These are phyloP conservation scores for Dendroctonus valens DNA, from an alignment of 1,140 invertebrate species.

Conservation along the genomic window DNA sequence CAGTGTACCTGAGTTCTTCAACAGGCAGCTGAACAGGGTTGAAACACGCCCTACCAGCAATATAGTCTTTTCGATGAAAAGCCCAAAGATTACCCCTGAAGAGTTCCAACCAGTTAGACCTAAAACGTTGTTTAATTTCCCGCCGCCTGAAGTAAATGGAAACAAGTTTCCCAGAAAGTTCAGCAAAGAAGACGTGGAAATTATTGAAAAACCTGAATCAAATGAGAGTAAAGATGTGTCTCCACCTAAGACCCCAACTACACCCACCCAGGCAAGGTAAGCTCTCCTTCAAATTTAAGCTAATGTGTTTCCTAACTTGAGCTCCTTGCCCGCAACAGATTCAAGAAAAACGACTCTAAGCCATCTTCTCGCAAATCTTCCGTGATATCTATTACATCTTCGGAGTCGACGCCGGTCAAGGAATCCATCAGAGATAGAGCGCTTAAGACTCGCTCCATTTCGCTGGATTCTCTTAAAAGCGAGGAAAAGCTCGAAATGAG, in stretches of 20 bases:
- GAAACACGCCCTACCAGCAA: slow-evolving; percentile 59
- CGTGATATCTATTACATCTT: slow-evolving; percentile 30
- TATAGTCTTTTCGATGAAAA: slow-evolving; percentile 59
- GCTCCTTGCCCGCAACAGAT: neutral
- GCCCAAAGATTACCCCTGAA: slow-evolving; percentile 35
- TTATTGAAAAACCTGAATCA: slow-evolving; percentile 51
- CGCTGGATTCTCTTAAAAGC: slow-evolving; percentile 45
- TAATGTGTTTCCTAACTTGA: neutral
- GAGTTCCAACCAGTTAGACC: slow-evolving; percentile 17
- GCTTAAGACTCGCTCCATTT: slow-evolving; percentile 43
- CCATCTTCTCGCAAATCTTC: slow-evolving; percentile 33
- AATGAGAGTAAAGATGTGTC: slow-evolving; percentile 37
- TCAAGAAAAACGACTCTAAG: slow-evolving; percentile 31
- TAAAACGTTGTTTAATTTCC: slow-evolving; percentile 36
- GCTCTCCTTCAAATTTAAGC: neutral
- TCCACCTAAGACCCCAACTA: slow-evolving; percentile 38
- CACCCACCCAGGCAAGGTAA: slow-evolving; percentile 30
- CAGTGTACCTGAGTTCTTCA: slow-evolving; percentile 68
- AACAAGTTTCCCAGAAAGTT: slow-evolving; percentile 46
- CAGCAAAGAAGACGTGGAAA: slow-evolving; percentile 55
- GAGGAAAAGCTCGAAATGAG: slow-evolving; percentile 12
- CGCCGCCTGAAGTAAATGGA: slow-evolving; percentile 4
- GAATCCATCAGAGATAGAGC: slow-evolving; percentile 15
- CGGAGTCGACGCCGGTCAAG: slow-evolving; percentile 29
- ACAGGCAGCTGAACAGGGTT: slow-evolving; percentile 68